A percentile compares a stretch with the other conserved stretches of the same genome.
These are phyloP conservation scores for Lepidothrix coronata DNA, from an alignment of 2,113 vertebrate species.

Conservation along the genomic window DNA sequence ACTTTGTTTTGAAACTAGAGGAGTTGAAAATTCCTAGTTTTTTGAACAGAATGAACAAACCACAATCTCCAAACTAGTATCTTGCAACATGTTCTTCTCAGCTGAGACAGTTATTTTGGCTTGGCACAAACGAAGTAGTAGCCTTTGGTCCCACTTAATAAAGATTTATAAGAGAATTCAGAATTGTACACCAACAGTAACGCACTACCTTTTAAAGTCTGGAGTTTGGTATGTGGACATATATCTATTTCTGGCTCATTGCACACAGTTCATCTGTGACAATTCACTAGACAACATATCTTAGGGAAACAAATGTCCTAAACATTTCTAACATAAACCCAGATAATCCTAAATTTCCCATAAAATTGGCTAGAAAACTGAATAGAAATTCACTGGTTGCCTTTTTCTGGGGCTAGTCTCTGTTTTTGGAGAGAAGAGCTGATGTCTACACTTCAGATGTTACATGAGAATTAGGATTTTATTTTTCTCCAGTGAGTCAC, in stretches of 20 bases:
- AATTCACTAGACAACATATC: background rate
- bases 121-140: background rate
- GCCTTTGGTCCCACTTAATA: background rate
- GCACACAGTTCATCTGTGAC: background rate
- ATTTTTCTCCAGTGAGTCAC: background rate
- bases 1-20: background rate
- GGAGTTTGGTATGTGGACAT: rapidly evolving
- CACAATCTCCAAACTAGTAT: background rate
- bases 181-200: background rate
- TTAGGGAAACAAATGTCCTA: background rate
- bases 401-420: background rate
- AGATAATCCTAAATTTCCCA: background rate
- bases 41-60: background rate
- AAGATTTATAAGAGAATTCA: background rate
- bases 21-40: background rate
- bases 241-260: background rate
- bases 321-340: background rate
- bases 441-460: background rate
- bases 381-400: background rate
- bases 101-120: background rate
- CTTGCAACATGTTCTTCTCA: background rate
- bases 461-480: background rate
- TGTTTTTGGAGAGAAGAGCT: background rate
- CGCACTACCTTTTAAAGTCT: background rate
- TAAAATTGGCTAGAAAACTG: background rate